Evolutionary conservation across 2,797 vertebrate species (phyloP).

Genomic region (Megalops cyprinoides): DNA sequence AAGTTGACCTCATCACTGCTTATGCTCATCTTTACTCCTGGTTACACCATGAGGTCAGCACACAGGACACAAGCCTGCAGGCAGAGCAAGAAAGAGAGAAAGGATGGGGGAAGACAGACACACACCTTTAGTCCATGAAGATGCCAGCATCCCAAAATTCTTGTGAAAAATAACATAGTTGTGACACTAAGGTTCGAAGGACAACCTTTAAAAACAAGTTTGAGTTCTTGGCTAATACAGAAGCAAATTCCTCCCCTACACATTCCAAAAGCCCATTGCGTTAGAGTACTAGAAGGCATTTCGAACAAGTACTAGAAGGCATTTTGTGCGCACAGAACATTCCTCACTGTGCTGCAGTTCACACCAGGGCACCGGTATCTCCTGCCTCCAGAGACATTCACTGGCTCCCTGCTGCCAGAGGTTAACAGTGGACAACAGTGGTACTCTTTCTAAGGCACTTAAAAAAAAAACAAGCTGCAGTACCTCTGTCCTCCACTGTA

Average conservation of each 20-base stretch:
- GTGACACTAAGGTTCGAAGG: too few species aligned
- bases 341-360: constrained; percentile 12
- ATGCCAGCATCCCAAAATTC: too few species aligned
- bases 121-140: constrained; percentile 20
- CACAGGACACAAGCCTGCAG: constrained; percentile 89
- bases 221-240: too few species aligned
- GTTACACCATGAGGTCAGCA: constrained; percentile 99
- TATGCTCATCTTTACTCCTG: constrained; percentile 99
- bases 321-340: neutral
- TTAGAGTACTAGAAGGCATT: neutral
- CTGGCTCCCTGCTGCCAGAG: constrained; percentile 12
- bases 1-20: constrained; percentile 99
- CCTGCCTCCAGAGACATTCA: constrained; percentile 9
- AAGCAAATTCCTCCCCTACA: neutral
- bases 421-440: constrained; percentile 25
- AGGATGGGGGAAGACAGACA: too few species aligned
- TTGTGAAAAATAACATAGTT: too few species aligned
- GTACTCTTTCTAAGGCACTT: constrained; percentile 6
- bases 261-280: neutral
- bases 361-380: constrained; percentile 23
- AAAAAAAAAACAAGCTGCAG: constrained; percentile 33
- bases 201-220: too few species aligned
- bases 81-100: constrained; percentile 51
- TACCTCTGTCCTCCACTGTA: neutral
- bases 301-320: neutral